Evolutionary conservation across 2,797 vertebrate species (phyloP), one percentile per base, ranked within the genome.

Genomic region (Protosalanx chinensis): DNA sequence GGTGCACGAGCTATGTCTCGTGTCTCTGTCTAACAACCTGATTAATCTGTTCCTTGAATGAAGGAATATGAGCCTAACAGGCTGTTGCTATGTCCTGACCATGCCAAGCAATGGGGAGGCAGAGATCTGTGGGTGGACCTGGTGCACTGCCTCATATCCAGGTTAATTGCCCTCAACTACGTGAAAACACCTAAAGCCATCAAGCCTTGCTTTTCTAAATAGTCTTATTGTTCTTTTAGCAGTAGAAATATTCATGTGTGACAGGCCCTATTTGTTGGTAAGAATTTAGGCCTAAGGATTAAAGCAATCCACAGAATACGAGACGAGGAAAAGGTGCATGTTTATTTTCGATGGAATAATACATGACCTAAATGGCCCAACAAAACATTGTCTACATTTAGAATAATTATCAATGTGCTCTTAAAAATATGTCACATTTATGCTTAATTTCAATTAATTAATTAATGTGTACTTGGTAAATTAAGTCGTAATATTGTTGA

Each of bases 31-130:
- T 72, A 62, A 4, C 58, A 29, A 33, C 67, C 6, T 49, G 41
- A 63, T 30, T 61, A 32, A 78, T 80, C 63, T 49, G 1, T 61
- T 46, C 37, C 12, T 10, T 41, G 37, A 41, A 30, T 16, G 4
- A 13, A 58, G 0, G 62, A 66, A 76, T 64, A 37, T 71, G 3
- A 49, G 6, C 79, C 80, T 70, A 68, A 67, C 69, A 69, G 58
- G 70, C 49, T 68, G 86, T 86, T 89, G 86, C 87, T 84, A 79
- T 82, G 86, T 84, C 83, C 86, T 84, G 80, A 77, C 71, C n/a
- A n/a, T 81, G 73, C 76, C 15, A 51, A 62, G 62, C 81, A 7
- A 68, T 56, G 16, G 49, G 60, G 18, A 41, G 29, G 23, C 41
- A n/a, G n/a, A 57, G 59, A n/a, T 20, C 60, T 27, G 20, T 41